Base-by-base conservation (phyloP, 2,797 vertebrate genomes). In the Falco rusticolus region DNA sequence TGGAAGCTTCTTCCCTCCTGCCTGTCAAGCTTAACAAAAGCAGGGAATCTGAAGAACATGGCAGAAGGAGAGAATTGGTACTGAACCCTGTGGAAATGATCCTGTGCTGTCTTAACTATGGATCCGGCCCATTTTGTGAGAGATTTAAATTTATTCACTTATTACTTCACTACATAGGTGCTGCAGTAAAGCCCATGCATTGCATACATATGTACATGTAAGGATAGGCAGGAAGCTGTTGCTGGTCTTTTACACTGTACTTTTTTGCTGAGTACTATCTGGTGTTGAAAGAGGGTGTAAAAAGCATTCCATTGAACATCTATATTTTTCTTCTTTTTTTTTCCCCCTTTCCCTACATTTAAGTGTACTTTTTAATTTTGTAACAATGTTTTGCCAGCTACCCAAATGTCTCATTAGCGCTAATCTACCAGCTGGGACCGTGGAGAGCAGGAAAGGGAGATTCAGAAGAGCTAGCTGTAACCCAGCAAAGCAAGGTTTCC, bases 1-100 rank as follows among this genome's bases (percentile, higher is more conserved):
- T 71, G 71, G 70, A 93, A 92, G 79, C 82, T 86, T 80, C 84
- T 94, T 83, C 89, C 72, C 41, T 85, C 34, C 68, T 95, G 84
- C 43, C 68, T 43, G 51, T 56, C 72, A 76, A 47, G 61, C 75
- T 94, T 48, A 56, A 84, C 57, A 69, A 80, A 86, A 93, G 5
- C 66, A 81, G n/a, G 17, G 50, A 63, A 56, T 84, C 53, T 6
- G 1, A 78, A 85, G 82, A 89, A 22, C 17, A 6, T 5, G 19
- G 16, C 41, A 85, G 51, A 68, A 86, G 10, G 0, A 57, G 31
- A 60, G 41, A 24, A 68, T 8, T 54, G 13, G 29, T 69, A 29
- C 6, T 65, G 68, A 89, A 63, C 22, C 18, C 43, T 33, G 13
- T 66, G 57, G 54, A 72, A 89, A 43, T 16, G 12, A 50, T 71